A percentile compares a stretch with the other conserved stretches of the same genome.
These are phyloP conservation scores for Drosophila kikkawai DNA, from an alignment of 1,140 invertebrate species.

Conservation along the genomic window DNA sequence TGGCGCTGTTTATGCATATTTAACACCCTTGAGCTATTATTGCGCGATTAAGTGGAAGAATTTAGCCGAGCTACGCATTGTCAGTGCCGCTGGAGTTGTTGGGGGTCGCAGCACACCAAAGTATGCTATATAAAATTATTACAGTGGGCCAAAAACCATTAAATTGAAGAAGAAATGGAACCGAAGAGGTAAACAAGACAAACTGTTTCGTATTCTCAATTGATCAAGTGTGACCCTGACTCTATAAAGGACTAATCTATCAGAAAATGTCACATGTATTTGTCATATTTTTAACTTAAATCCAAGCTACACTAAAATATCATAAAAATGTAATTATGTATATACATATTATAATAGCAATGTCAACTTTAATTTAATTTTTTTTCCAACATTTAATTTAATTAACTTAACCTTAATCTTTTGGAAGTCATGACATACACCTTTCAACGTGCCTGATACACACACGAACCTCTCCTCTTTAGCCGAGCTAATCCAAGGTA, in stretches of 20 bases:
- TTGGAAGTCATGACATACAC: neutral
- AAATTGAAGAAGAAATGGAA: neutral
- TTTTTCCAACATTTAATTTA: neutral
- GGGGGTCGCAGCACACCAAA: conserved; percentile 45
- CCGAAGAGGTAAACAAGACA: too few relatives aligned
- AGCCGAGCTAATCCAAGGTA: neutral
- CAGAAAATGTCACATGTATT: too few relatives aligned
- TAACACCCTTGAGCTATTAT: conserved; percentile 70
- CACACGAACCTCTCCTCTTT: neutral
- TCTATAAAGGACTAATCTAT: too few relatives aligned
- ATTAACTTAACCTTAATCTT: neutral
- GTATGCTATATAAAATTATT: conserved; percentile 45
- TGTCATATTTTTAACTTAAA: too few relatives aligned
- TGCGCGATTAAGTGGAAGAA: conserved; percentile 73
- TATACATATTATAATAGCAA: too few relatives aligned
- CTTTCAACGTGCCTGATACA: neutral
- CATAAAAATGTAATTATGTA: too few relatives aligned
- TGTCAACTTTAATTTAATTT: neutral
- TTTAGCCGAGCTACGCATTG: conserved; percentile 61
- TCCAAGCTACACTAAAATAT: too few relatives aligned
- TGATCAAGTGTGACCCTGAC: too few relatives aligned
- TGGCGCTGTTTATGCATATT: conserved; percentile 52
- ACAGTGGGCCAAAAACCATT: conserved; percentile 1
- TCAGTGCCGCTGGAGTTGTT: conserved; percentile 33
- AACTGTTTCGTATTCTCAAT: too few relatives aligned